Evolutionary conservation across 2,888 invertebrate genomes (phyloP), one percentile per base, ranked within the genome.

Genomic region (Perizoma affinitatum): DNA sequence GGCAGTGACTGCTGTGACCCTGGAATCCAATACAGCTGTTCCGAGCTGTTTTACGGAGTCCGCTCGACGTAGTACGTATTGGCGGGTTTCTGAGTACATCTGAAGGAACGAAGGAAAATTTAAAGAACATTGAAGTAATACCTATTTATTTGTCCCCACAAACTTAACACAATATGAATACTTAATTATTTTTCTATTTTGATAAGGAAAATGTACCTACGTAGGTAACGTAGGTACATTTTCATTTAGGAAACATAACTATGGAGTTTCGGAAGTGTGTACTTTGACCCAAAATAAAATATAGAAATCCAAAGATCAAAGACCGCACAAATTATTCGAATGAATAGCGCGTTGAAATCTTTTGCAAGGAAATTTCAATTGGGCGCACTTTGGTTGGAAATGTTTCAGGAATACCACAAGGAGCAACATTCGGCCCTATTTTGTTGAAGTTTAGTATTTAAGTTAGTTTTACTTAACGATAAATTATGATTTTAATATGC

Each of bases 1-100:
- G 0, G 95, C 96, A 0, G 97, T 97, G 68, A 93, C 96, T 2
- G 93, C 93, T 0, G 96, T 96, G 49, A 96, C 94, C 54, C 95
- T 93, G 62, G 95, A 96, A 73, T 95, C 94, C 69, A 95, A 85
- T 7, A 96, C 95, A 0, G 95, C 94, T 4, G 93, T 93, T 0
- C 96, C 96, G 61, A 97, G 93, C 79, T 96, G 95, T 79, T 96
- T 96, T n/a, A 97, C 95, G 0, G 96, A 96, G 86, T 96, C 96
- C 3, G 97, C 96, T 45, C 97, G 94, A 66, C 95, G 95, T 36
- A 97, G 83, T 71, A 97, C 95, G 80, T 95, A 96, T 76, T 95
- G 95, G 73, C 96, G 96, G 5, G 97, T 96, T 74, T 95, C 96
- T 71, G 94, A 94, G 82, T 96, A 96, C 87, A 97, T 95, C 97